Evolutionary conservation across 2,888 invertebrate species (phyloP).

Genomic region (Macrosiphum euphorbiae): DNA sequence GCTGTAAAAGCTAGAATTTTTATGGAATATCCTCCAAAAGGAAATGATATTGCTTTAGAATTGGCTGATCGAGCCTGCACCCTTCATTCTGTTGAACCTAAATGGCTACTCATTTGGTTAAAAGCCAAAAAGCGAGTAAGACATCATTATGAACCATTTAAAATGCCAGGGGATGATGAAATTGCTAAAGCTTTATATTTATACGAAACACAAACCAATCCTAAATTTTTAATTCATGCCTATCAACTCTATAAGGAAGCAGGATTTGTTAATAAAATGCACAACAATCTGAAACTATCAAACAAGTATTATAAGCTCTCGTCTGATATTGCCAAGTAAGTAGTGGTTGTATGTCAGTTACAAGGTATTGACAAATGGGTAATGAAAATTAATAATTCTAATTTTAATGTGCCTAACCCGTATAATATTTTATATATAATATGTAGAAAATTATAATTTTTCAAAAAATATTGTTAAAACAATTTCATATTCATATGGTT

Average conservation of each 20-base stretch:
- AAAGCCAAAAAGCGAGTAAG: conserved; percentile 27
- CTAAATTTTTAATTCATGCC: neutral
- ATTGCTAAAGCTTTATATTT: neutral
- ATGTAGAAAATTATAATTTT: too few species aligned
- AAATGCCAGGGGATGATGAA: conserved; percentile 31
- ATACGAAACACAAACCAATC: neutral
- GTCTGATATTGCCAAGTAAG: conserved; percentile 29
- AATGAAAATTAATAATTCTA: too few species aligned
- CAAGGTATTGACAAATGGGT: too few species aligned
- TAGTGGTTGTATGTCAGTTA: neutral
- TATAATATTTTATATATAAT: too few species aligned
- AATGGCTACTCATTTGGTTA: conserved; percentile 29
- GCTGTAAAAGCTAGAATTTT: conserved; percentile 12
- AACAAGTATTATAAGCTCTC: neutral
- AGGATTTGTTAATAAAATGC: neutral
- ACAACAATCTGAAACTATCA: neutral
- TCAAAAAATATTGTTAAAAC: too few species aligned
- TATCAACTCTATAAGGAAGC: neutral
- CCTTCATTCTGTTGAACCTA: neutral
- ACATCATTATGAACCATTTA: neutral
- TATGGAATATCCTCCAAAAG: conserved; percentile 9
- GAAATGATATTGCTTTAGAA: conserved; percentile 26
- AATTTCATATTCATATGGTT: too few species aligned
- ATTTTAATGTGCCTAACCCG: too few species aligned
- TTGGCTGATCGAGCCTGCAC: neutral